A percentile compares a stretch with the other conserved stretches of the same genome.
phyloP scores from a whole-genome alignment of 2,113 vertebrate genomes.

The Alosa alosa region DNA sequence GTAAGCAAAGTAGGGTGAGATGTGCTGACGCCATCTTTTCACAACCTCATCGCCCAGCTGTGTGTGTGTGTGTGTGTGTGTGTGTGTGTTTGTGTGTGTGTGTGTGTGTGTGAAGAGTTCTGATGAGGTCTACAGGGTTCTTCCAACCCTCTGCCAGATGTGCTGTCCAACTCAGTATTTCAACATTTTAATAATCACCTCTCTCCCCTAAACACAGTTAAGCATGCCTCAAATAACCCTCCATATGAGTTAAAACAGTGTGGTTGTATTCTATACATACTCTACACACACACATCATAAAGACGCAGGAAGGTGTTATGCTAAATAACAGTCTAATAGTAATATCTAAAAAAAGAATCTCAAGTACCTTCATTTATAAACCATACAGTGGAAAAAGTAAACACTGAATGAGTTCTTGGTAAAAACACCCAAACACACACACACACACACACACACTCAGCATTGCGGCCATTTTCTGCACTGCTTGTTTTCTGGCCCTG shows the following conservation, averaged over 20 bases:
- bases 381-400: too few relatives aligned
- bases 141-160: constrained; percentile 33
- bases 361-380: too few relatives aligned
- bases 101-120: constrained; percentile 21
- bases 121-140: constrained; percentile 30
- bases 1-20: constrained; percentile 36
- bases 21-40: constrained; percentile 33
- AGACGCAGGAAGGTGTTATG: neutral
- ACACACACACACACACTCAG: neutral
- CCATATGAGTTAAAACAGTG: neutral
- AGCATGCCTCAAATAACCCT: neutral
- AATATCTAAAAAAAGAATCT: too few relatives aligned
- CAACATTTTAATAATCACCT: neutral
- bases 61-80: neutral
- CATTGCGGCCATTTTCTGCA: neutral
- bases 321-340: too few relatives aligned
- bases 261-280: neutral
- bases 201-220: neutral
- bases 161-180: neutral
- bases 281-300: neutral
- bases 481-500: neutral
- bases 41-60: constrained; percentile 16
- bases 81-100: constrained; percentile 23
- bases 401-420: too few relatives aligned
- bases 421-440: neutral